Conservation (phyloP, 1,140 invertebrate genomes). For the Elysia chlorotica region DNA sequence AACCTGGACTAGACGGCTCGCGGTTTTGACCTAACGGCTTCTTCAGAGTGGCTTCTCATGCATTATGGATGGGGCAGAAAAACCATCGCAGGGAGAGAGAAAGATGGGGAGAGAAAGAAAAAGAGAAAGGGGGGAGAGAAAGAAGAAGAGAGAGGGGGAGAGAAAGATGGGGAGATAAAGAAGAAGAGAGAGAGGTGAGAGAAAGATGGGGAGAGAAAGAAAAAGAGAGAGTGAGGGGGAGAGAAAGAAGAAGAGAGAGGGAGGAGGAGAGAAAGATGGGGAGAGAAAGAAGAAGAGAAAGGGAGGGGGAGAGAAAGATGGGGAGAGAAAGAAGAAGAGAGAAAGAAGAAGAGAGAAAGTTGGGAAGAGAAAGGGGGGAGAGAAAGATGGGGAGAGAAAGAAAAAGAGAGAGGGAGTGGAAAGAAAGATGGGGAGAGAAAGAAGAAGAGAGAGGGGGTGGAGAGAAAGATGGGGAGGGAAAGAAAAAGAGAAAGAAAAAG, state of each 20-base stretch:
- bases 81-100: too few species aligned
- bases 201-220: conserved; percentile 3
- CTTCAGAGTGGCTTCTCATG: too few species aligned
- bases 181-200: too few species aligned
- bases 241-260: not conserved
- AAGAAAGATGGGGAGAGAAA: not conserved
- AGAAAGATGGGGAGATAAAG: too few species aligned
- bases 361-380: not conserved
- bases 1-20: too few species aligned
- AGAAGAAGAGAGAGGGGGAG: not conserved
- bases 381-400: not conserved
- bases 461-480: not conserved
- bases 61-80: too few species aligned
- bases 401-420: not conserved
- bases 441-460: not conserved
- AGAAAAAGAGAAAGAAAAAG: too few species aligned
- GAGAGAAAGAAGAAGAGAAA: conserved; percentile 57
- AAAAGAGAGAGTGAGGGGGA: not conserved
- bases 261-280: conserved; percentile 54
- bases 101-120: not conserved
- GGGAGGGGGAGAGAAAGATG: not conserved
- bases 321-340: not conserved
- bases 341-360: not conserved
- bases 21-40: too few species aligned
- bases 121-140: not conserved